Percentiles rank a stretch among this genome's conserved stretches.
Conservation (phyloP, 2,113 vertebrate genomes). For the Plectropomus leopardus region DNA sequence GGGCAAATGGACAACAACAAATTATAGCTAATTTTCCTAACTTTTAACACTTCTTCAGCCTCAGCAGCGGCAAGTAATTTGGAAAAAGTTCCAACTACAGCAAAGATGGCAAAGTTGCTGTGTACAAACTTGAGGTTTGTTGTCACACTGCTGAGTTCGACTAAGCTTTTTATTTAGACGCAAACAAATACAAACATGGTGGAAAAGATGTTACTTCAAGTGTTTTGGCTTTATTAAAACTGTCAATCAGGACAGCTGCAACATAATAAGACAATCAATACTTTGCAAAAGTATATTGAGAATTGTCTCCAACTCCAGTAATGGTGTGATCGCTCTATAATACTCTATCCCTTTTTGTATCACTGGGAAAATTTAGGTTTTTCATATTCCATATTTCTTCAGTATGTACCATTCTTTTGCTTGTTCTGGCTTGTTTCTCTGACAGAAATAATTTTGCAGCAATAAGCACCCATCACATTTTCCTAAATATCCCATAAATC, state of each 20-base stretch:
- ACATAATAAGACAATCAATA: background rate
- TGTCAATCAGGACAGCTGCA: slow-evolving; percentile 3
- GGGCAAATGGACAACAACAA: background rate
- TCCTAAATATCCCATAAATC: slow-evolving; percentile 79
- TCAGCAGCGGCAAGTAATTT: background rate
- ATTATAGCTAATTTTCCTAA: background rate
- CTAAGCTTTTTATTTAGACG: background rate
- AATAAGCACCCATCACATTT: slow-evolving; percentile 73
- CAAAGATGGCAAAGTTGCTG: background rate
- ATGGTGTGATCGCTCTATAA: background rate
- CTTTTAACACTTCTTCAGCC: background rate
- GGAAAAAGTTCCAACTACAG: background rate
- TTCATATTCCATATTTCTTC: slow-evolving; percentile 23
- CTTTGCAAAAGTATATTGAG: background rate
- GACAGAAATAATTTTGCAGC: slow-evolving; percentile 65
- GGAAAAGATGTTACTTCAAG: slow-evolving; percentile 7
- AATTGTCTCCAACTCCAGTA: background rate
- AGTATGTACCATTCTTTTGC: slow-evolving; percentile 23
- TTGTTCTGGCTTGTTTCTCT: slow-evolving; percentile 45
- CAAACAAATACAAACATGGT: background rate
- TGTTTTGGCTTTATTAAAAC: background rate
- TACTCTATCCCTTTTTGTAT: background rate
- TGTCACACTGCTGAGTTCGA: background rate
- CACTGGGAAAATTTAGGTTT: background rate
- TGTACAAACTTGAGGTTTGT: background rate